Evolutionary conservation across 1,140 invertebrate species (phyloP).

Genomic region (Panonychus citri): DNA sequence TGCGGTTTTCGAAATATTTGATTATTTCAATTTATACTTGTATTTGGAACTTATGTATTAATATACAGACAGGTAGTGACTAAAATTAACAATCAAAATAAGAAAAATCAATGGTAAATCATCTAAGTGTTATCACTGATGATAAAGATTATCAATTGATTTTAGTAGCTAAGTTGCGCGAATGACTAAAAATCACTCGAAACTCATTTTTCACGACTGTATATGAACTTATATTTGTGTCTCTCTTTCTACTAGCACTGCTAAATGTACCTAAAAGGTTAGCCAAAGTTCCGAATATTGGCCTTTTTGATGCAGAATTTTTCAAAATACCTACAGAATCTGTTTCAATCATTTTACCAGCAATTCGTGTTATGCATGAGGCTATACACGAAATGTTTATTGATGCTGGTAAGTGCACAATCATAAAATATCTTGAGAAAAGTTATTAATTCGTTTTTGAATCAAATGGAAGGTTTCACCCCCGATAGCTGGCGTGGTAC

Average conservation of each 20-base stretch:
- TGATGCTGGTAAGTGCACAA: background rate
- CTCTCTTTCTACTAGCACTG: background rate
- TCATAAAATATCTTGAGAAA: background rate
- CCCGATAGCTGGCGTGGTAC: constrained; percentile 25
- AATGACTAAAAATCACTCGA: no score
- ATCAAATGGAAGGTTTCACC: constrained; percentile 10
- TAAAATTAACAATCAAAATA: no score
- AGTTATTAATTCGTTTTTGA: background rate
- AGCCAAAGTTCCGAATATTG: background rate
- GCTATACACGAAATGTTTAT: background rate
- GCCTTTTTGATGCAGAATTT: background rate
- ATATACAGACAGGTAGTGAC: no score
- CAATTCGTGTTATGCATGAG: background rate
- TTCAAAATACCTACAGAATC: background rate
- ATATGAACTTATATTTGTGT: no score
- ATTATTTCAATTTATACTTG: no score
- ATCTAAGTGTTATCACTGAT: no score
- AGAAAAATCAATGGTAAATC: no score
- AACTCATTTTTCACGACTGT: no score
- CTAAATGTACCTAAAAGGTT: background rate
- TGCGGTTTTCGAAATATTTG: no score
- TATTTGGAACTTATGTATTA: no score
- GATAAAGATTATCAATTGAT: no score
- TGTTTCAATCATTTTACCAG: background rate
- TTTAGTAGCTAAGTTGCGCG: no score